Conservation (phyloP, 2,888 invertebrate species). For the Tetropium fuscum region DNA sequence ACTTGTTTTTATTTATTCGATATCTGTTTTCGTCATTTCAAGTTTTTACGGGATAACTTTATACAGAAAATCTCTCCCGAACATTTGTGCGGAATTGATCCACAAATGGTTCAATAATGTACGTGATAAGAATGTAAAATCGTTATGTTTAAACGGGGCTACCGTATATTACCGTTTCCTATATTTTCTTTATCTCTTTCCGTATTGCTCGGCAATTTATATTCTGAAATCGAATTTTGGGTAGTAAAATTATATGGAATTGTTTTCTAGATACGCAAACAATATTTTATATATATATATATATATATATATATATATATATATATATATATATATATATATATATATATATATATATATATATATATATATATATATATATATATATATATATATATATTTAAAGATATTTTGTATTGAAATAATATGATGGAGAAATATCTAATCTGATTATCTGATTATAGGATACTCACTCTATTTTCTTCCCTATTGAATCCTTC, state of each 20-base stretch:
- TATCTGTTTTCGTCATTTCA: slow-evolving; percentile 54
- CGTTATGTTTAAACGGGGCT: slow-evolving; percentile 33
- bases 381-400: too few relatives aligned
- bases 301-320: too few relatives aligned
- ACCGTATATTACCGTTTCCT: slow-evolving; percentile 33
- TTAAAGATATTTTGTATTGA: too few relatives aligned
- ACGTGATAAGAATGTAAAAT: slow-evolving; percentile 53
- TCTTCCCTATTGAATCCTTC: too few relatives aligned
- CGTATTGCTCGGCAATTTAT: not conserved
- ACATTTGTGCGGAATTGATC: slow-evolving; percentile 54
- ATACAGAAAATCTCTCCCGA: slow-evolving; percentile 49
- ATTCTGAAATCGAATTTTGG: slow-evolving; percentile 2
- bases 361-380: too few relatives aligned
- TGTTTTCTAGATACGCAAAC: not conserved
- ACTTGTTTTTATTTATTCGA: slow-evolving; percentile 51
- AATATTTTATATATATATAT: too few relatives aligned
- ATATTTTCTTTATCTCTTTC: slow-evolving; percentile 21
- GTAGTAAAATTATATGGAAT: slow-evolving; percentile 12
- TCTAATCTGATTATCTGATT: too few relatives aligned
- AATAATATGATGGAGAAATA: too few relatives aligned
- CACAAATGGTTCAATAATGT: slow-evolving; percentile 57
- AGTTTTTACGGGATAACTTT: slow-evolving; percentile 48
- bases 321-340: too few relatives aligned
- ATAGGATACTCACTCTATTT: too few relatives aligned
- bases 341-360: too few relatives aligned